A percentile compares a stretch with the other conserved stretches of the same genome.
Evolutionary conservation across 2,113 vertebrate species (phyloP).

Genomic region (Epinephelus fuscoguttatus): DNA sequence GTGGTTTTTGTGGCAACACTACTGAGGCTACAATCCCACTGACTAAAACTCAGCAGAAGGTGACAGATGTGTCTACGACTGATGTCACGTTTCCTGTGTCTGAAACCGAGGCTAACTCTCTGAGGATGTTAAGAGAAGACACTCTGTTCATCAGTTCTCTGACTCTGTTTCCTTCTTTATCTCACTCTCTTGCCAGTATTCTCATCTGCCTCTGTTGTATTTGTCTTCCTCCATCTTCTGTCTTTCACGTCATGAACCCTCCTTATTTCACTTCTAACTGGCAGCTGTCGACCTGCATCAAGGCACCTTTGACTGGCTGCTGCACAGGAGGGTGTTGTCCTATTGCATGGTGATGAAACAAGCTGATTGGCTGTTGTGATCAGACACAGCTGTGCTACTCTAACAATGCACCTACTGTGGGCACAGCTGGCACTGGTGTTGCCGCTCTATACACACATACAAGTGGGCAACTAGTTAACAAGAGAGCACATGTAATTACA

Average conservation of each 20-base stretch:
- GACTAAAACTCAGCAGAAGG: background rate
- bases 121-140: background rate
- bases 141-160: too few species aligned
- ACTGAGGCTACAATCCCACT: background rate
- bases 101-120: background rate
- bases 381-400: conserved; percentile 51
- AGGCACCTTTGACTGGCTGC: background rate
- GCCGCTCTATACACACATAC: conserved; percentile 20
- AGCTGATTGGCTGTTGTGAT: conserved; percentile 53
- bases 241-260: background rate
- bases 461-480: conserved; percentile 10
- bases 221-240: background rate
- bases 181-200: background rate
- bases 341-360: background rate
- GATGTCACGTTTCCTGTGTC: conserved; percentile 20
- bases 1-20: background rate
- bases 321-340: background rate
- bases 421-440: conserved; percentile 26
- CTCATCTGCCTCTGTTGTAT: background rate
- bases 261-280: conserved; percentile 19
- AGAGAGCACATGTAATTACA: background rate
- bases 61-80: background rate
- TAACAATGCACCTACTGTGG: conserved; percentile 54
- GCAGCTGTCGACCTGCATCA: conserved; percentile 2
- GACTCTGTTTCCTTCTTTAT: background rate